These are phyloP conservation scores for Pangasianodon hypophthalmus DNA, from an alignment of 2,113 vertebrate species.

Conservation along the genomic window DNA sequence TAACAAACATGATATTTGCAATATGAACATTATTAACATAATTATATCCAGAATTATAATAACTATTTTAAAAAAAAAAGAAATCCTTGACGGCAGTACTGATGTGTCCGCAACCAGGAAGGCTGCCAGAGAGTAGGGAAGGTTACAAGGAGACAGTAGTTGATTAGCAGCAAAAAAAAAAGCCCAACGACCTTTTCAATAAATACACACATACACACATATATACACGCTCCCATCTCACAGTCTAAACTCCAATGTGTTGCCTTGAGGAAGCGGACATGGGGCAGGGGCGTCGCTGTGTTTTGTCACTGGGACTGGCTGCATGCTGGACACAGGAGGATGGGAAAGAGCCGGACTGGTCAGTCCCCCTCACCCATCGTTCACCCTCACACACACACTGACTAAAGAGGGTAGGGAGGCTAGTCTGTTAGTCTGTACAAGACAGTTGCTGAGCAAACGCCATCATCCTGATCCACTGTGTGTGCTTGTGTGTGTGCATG, in stretches of 20 bases:
- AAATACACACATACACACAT: slow-evolving; percentile 79
- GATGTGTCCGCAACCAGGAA: slow-evolving; percentile 78
- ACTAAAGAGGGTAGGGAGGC: slow-evolving; percentile 10
- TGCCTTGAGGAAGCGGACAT: background rate
- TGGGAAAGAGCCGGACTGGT: slow-evolving; percentile 33
- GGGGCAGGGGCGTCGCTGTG: slow-evolving; percentile 28
- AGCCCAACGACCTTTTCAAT: slow-evolving; percentile 81
- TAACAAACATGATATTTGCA: slow-evolving; percentile 56
- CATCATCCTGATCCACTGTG: slow-evolving; percentile 39
- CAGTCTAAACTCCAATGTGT: slow-evolving; percentile 39
- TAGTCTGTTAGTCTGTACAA: slow-evolving; percentile 39
- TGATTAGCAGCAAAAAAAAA: slow-evolving; percentile 97
- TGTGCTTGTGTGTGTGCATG: slow-evolving; percentile 11
- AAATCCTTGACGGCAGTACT: slow-evolving; percentile 74
- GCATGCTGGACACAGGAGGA: slow-evolving; percentile 49
- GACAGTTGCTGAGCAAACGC: slow-evolving; percentile 38
- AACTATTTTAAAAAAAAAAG: slow-evolving; percentile 27
- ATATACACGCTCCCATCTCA: slow-evolving; percentile 52
- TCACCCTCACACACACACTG: slow-evolving; percentile 5
- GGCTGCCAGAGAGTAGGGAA: slow-evolving; percentile 65
- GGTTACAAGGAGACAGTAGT: slow-evolving; percentile 99
- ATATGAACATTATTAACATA: slow-evolving; percentile 58
- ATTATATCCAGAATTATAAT: slow-evolving; percentile 54
- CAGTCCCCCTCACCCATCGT: slow-evolving; percentile 26
- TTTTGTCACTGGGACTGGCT: slow-evolving; percentile 46